Evolutionary conservation across 2,113 vertebrate species (phyloP).

Genomic region (Arizona elegans): DNA sequence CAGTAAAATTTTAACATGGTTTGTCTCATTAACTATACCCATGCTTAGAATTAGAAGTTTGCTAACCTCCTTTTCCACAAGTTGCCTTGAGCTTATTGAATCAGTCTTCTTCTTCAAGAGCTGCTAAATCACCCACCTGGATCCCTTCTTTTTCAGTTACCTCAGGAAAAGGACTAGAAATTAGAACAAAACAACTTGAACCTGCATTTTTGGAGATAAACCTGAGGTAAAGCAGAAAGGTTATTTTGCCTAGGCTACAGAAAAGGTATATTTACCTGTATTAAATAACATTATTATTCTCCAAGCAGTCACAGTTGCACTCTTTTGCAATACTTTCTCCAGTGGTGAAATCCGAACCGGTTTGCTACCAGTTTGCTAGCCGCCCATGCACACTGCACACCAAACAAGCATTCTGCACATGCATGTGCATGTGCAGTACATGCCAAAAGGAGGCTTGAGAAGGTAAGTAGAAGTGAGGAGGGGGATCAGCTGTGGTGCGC

Average conservation of each 20-base stretch:
- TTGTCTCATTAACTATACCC: not conserved
- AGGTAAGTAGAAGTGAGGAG: no score
- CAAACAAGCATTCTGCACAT: no score
- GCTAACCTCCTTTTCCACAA: not conserved
- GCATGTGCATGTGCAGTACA: no score
- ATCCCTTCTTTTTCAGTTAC: not conserved
- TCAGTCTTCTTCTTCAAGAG: not conserved
- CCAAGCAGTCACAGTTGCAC: not conserved
- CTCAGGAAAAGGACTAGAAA: not conserved
- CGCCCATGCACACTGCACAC: no score
- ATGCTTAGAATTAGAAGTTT: not conserved
- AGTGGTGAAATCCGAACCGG: no score
- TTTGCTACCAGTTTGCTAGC: no score
- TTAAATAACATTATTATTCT: not conserved
- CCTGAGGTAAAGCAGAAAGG: not conserved
- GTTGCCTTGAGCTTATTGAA: not conserved
- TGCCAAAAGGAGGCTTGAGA: no score
- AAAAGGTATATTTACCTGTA: not conserved
- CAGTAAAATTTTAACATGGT: not conserved
- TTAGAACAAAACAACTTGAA: not conserved
- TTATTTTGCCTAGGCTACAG: not conserved
- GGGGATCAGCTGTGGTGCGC: no score
- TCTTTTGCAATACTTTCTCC: not conserved
- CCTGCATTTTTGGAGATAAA: not conserved
- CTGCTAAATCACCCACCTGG: not conserved